Conservation (phyloP, 2,888 invertebrate genomes). For the Xestia rhomboidea region DNA sequence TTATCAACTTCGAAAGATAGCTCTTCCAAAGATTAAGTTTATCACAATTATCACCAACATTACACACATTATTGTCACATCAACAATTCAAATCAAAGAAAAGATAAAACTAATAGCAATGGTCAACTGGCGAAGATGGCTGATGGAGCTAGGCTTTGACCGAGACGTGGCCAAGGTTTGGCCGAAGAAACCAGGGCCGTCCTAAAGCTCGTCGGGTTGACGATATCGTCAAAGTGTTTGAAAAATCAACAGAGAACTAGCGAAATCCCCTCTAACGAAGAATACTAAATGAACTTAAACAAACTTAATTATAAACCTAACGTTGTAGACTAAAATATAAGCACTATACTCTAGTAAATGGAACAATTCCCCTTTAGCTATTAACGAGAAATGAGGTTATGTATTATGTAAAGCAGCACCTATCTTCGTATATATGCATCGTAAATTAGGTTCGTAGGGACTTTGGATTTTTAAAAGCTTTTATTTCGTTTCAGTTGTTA, state of each 20-base stretch:
- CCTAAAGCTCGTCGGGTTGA: no score
- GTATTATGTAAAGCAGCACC: slow-evolving; percentile 41
- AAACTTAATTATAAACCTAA: slow-evolving; percentile 43
- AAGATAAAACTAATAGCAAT: neutral
- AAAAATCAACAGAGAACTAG: neutral
- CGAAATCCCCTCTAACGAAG: neutral
- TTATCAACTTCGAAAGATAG: neutral
- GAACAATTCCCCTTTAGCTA: slow-evolving; percentile 41
- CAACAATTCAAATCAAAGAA: neutral
- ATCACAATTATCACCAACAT: neutral
- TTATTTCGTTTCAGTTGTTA: neutral
- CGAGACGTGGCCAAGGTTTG: no score
- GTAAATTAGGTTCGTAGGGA: slow-evolving; percentile 35
- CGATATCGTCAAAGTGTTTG: no score
- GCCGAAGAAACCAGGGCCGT: no score
- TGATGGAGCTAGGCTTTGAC: no score
- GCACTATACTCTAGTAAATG: slow-evolving; percentile 34
- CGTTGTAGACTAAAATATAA: slow-evolving; percentile 24
- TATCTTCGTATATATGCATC: slow-evolving; percentile 22
- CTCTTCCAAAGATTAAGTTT: slow-evolving; percentile 1
- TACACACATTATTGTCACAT: neutral
- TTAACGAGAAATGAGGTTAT: slow-evolving; percentile 34
- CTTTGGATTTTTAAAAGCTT: neutral
- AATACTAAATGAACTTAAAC: slow-evolving; percentile 32
- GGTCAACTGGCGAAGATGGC: no score